Percentiles rank a stretch among this genome's conserved stretches.
Conservation (phyloP, 1,140 invertebrate species). For the Rhagoletis pomonella region DNA sequence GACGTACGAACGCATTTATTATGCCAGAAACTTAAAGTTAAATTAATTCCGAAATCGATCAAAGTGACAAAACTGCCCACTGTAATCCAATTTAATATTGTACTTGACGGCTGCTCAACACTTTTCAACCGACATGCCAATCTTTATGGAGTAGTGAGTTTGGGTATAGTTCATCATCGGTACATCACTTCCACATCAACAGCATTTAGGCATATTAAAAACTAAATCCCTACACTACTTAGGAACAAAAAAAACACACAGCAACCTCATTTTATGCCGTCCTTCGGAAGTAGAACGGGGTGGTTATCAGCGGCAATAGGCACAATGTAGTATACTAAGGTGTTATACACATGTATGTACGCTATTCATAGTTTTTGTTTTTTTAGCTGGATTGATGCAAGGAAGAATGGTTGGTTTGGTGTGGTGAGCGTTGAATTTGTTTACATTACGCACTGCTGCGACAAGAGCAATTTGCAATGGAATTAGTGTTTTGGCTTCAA, state of each 20-base stretch:
- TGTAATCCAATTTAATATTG: neutral
- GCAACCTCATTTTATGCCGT: neutral
- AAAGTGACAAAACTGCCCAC: neutral
- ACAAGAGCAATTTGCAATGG: conserved; percentile 4
- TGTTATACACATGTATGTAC: neutral
- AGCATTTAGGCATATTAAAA: conserved; percentile 72
- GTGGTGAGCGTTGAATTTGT: conserved; percentile 19
- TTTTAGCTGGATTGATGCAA: neutral
- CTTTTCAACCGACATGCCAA: neutral
- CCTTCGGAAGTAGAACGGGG: conserved; percentile 23
- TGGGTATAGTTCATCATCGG: conserved; percentile 57
- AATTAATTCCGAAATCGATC: too few species aligned
- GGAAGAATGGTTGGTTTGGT: neutral
- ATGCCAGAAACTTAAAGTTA: too few species aligned
- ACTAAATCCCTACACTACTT: conserved; percentile 67
- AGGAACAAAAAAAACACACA: neutral
- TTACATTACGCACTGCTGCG: conserved; percentile 35
- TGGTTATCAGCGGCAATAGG: conserved; percentile 1
- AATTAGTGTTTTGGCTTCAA: conserved; percentile 2
- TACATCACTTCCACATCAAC: conserved; percentile 62
- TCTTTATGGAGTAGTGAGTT: conserved; percentile 2
- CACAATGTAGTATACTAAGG: neutral
- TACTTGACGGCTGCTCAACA: neutral
- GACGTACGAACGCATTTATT: too few species aligned
- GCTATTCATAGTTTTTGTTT: neutral